A percentile compares a stretch with the other conserved stretches of the same genome.
phyloP scores from a whole-genome alignment of 2,113 vertebrate genomes.

The Dicerorhinus sumatrensis region DNA sequence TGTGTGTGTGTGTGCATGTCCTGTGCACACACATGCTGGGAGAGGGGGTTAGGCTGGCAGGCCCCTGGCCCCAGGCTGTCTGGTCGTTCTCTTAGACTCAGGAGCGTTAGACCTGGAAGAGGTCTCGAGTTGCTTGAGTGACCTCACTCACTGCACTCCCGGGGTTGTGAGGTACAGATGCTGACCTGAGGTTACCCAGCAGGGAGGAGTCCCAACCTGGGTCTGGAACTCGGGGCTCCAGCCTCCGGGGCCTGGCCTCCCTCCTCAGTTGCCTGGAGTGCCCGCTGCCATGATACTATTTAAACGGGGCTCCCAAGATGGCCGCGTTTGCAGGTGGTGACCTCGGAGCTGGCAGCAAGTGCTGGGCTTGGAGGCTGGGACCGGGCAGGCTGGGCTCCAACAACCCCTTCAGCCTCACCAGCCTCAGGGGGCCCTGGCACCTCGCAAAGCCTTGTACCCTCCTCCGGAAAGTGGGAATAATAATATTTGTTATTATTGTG shows the following conservation, averaged over 20 bases:
- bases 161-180: neutral
- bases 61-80: neutral
- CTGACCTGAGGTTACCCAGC: neutral
- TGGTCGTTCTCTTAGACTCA: neutral
- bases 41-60: neutral
- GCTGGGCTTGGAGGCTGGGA: neutral
- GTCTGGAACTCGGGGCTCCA: neutral
- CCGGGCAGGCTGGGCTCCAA: neutral
- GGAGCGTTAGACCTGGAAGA: neutral
- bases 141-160: neutral
- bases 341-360: neutral
- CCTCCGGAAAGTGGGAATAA: neutral
- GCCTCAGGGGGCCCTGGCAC: neutral
- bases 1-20: fast-evolving
- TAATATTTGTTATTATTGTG: neutral
- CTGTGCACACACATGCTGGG: fast-evolving
- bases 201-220: neutral
- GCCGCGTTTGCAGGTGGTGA: neutral
- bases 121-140: neutral
- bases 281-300: neutral
- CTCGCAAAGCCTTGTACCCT: neutral
- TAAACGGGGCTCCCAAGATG: neutral
- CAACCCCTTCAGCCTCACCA: neutral
- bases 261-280: neutral
- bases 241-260: neutral